Evolutionary conservation across 1,140 invertebrate species (phyloP), one percentile per base, ranked within the genome.

Genomic region (Hyles vespertilio): DNA sequence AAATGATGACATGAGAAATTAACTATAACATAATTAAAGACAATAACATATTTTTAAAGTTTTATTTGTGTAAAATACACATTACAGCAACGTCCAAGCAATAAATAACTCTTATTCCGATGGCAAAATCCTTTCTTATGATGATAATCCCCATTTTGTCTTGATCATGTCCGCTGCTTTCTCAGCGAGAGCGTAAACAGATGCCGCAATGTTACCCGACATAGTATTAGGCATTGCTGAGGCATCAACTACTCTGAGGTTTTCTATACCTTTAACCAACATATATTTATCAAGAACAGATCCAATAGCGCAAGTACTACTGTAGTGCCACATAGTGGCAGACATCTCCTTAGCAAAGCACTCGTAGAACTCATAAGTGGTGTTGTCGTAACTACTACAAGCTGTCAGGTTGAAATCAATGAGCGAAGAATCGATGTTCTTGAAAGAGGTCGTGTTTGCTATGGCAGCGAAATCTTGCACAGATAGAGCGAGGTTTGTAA

Each of bases 391-490:
- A 8, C 10, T n/a, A 12, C 10, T 50, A 40, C 53, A 63, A 11
- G 60, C 49, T 8, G 34, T 32, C 3, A 63, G 10, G 5, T 43
- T 32, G 1, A 62, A n/a, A 22, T 64, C 33, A 2, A 64, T 44
- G 5, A 58, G 11, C 6, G 47, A 12, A 6, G 59, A 56, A 9
- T 51, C 45, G 3, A 62, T 22, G 10, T 44, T 59, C 9, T 58
- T 60, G 53, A 62, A 69, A 12, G 95, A 95, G 22, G 94, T 92
- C 93, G 95, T 94, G 9, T 58, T 51, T 2, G 50, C 0, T 1
- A 65, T 5, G 1, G 9, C 12, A 5, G 34, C 7, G 36, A 49
- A 50, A 11, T 65, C 46, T 9, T 12, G 44, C 0, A 65, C 22
- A n/a, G 10, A 40, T 7, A 43, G 2, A 0, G 11, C 40, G 43